These are phyloP conservation scores for Motacilla alba DNA, from an alignment of 2,113 vertebrate genomes.

Conservation along the genomic window DNA sequence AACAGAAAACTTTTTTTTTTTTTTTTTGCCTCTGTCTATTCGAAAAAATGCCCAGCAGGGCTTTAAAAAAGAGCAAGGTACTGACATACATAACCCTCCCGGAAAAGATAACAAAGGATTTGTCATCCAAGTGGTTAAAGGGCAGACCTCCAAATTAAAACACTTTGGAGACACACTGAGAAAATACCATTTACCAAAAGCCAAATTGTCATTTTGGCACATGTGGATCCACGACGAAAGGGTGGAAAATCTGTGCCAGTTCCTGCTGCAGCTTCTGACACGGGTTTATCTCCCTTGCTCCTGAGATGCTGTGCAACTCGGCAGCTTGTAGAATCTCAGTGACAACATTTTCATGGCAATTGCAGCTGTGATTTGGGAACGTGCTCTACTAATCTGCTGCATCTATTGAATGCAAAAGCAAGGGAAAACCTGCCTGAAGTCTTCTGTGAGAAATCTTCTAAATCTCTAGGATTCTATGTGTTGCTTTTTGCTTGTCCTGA, in stretches of 20 bases:
- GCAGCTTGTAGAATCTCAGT: not conserved
- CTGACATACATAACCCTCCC: not conserved
- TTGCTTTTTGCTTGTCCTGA: not conserved
- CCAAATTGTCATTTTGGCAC: not conserved
- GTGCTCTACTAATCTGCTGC: not conserved
- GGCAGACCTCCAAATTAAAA: not conserved
- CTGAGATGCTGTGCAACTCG: not conserved
- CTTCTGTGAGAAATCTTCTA: not conserved
- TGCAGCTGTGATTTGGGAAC: not conserved
- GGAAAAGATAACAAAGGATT: not conserved
- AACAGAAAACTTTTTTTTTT: too few species aligned
- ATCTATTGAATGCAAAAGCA: not conserved
- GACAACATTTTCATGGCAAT: not conserved
- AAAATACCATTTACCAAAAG: not conserved
- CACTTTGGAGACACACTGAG: not conserved
- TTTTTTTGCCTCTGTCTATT: not conserved
- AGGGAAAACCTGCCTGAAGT: not conserved
- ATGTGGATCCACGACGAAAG: accelerated
- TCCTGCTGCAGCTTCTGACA: not conserved
- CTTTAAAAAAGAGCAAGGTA: not conserved
- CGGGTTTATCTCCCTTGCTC: not conserved
- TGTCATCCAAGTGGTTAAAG: not conserved
- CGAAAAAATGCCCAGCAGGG: not conserved
- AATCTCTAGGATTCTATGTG: not conserved
- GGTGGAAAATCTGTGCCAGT: not conserved